These are phyloP conservation scores for Catocala fraxini DNA, from an alignment of 2,888 invertebrate species.

Conservation along the genomic window DNA sequence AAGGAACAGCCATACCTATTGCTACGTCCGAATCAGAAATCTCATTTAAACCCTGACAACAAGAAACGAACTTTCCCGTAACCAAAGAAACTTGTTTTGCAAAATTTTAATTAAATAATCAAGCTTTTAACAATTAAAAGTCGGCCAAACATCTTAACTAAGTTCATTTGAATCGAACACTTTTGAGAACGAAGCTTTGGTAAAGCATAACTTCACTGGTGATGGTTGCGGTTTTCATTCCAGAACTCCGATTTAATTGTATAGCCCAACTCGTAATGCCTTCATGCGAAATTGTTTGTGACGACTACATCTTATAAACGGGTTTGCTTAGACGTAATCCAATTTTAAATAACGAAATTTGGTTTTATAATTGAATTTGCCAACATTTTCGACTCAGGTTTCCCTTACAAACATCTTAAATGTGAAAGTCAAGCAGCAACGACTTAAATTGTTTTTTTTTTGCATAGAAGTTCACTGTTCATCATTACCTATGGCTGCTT, in stretches of 20 bases:
- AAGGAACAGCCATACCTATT: neutral
- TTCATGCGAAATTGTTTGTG: constrained; percentile 2
- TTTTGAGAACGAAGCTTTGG: constrained; percentile 21
- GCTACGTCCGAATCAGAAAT: neutral
- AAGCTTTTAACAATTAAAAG: constrained; percentile 41
- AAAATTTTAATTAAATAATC: constrained; percentile 39
- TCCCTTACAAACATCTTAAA: no score
- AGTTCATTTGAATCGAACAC: constrained; percentile 33
- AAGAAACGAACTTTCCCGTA: neutral
- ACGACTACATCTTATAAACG: neutral
- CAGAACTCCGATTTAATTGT: constrained; percentile 15
- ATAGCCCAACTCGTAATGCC: neutral
- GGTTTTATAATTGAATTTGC: no score
- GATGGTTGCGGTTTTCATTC: constrained; percentile 14
- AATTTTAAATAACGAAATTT: no score
- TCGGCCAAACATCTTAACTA: constrained; percentile 30
- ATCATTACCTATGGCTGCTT: no score
- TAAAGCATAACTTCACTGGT: constrained; percentile 20
- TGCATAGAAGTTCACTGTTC: no score
- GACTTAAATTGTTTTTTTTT: no score
- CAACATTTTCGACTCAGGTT: no score
- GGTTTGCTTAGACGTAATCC: neutral
- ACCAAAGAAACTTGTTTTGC: constrained; percentile 20
- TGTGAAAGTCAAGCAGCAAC: no score
- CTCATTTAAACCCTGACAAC: neutral